Evolutionary conservation across 2,113 vertebrate species (phyloP).

Genomic region (Gambusia affinis): DNA sequence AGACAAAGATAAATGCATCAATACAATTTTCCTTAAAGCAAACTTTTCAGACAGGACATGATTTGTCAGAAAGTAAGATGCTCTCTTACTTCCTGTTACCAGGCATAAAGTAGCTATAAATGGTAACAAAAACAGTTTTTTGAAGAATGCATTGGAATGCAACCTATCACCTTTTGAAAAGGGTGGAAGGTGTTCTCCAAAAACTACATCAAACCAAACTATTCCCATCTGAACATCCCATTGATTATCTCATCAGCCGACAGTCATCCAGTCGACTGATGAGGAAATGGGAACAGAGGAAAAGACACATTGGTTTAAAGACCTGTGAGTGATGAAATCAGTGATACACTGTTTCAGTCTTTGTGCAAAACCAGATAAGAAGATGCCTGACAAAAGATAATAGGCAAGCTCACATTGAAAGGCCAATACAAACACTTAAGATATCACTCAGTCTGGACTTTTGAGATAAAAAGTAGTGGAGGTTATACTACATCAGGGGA

Average conservation of each 20-base stretch:
- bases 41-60: not conserved
- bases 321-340: not conserved
- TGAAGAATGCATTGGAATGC: not conserved
- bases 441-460: not conserved
- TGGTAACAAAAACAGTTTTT: not conserved
- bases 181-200: not conserved
- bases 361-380: not conserved
- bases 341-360: not conserved
- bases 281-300: not conserved
- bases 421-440: not conserved
- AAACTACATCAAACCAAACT: not conserved
- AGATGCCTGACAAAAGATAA: not conserved
- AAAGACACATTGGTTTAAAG: not conserved
- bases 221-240: conserved; percentile 6
- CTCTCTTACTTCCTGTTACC: too few species aligned
- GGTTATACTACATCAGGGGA: not conserved
- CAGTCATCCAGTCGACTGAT: too few species aligned
- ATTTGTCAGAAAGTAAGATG: not conserved
- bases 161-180: too few species aligned
- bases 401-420: not conserved
- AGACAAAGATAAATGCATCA: not conserved
- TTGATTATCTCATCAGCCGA: conserved; percentile 47
- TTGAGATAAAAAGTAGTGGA: not conserved
- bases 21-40: not conserved
- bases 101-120: not conserved